phyloP scores from a whole-genome alignment of 64 coral and sea anemone species.

The Stichodactyla helianthus region DNA sequence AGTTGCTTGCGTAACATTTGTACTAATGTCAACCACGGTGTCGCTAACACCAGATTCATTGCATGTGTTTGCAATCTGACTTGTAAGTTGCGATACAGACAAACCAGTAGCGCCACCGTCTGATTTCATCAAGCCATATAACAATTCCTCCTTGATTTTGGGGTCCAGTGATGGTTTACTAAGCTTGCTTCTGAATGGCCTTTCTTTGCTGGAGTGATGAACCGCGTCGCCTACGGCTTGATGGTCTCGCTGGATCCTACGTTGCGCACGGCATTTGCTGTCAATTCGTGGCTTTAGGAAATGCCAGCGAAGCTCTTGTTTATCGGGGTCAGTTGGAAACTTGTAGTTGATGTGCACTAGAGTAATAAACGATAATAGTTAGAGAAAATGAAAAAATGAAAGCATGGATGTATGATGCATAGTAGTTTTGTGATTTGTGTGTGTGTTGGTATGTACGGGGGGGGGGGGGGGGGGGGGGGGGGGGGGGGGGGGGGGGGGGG shows the following conservation, averaged over 20 bases:
- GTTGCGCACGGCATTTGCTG: conserved; percentile 85
- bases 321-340: conserved; percentile 77
- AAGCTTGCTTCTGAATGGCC: conserved; percentile 6
- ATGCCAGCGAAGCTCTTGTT: conserved; percentile 85
- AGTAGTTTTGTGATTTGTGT: too few species aligned
- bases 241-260: conserved; percentile 74
- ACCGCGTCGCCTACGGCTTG: conserved; percentile 29
- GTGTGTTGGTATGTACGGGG: too few species aligned
- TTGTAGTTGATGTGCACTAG: conserved; percentile 89
- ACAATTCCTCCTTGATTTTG: conserved; percentile 54
- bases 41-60: background rate
- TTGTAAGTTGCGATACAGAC: background rate
- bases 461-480: too few species aligned
- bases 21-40: background rate
- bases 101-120: background rate
- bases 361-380: background rate
- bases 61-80: background rate
- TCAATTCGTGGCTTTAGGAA: conserved; percentile 88
- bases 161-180: conserved; percentile 45
- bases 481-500: too few species aligned
- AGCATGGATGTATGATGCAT: too few species aligned
- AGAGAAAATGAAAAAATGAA: background rate
- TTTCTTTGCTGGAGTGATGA: background rate
- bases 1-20: background rate
- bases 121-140: conserved; percentile 42